phyloP scores from a whole-genome alignment of 2,113 vertebrate species.

The Ifrita kowaldi region DNA sequence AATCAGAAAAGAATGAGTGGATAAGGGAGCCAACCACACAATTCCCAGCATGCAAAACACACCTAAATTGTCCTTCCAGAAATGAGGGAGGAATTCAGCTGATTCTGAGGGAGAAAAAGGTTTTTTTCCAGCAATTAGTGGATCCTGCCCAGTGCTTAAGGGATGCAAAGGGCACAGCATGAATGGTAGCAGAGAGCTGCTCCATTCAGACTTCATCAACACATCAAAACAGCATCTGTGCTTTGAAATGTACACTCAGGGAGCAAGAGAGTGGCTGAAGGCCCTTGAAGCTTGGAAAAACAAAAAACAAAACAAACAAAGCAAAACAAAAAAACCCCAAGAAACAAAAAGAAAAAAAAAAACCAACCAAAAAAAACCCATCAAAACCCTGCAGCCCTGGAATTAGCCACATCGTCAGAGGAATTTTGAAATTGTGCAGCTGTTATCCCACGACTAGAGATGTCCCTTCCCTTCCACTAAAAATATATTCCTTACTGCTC shows the following conservation, averaged over 20 bases:
- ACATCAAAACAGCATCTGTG: constrained; percentile 5
- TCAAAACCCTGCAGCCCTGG: neutral
- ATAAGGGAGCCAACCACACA: neutral
- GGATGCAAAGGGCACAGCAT: neutral
- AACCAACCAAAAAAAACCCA: neutral
- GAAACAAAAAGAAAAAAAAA: neutral
- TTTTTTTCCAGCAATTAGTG: neutral
- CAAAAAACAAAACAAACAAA: neutral
- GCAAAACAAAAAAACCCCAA: neutral
- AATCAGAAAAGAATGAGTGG: neutral
- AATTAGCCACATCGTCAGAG: constrained; percentile 31
- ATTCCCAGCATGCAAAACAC: neutral
- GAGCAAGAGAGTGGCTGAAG: neutral
- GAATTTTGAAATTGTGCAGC: constrained; percentile 60
- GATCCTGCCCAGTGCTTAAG: neutral
- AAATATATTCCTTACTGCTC: constrained; percentile 34
- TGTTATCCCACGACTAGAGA: constrained; percentile 69
- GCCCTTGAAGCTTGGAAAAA: constrained; percentile 4
- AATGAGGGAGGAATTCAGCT: neutral
- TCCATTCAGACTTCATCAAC: neutral
- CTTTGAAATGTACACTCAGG: neutral
- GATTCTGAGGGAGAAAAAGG: neutral
- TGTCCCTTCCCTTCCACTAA: constrained; percentile 49
- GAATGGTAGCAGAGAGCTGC: neutral
- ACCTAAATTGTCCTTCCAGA: neutral